Conservation (phyloP, 2,113 vertebrate species). For the Formicarius rufipectus region DNA sequence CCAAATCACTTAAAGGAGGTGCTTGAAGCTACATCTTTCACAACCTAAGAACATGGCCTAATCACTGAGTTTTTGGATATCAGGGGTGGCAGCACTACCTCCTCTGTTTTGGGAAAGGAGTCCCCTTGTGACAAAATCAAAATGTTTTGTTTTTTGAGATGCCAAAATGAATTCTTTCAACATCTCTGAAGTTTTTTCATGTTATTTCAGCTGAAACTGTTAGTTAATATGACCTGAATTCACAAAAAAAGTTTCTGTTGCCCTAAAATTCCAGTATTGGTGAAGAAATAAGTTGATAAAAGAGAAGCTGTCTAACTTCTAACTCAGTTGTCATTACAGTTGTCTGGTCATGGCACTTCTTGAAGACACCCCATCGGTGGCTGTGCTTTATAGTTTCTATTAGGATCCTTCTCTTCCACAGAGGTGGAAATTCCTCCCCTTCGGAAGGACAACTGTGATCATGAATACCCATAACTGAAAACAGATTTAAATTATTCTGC, state of each 20-base stretch:
- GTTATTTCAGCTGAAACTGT: conserved; percentile 51
- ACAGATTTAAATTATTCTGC: neutral
- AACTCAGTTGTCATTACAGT: neutral
- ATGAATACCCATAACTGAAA: neutral
- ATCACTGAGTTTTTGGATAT: conserved; percentile 54
- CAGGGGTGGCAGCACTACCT: conserved; percentile 59
- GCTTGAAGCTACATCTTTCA: conserved; percentile 55
- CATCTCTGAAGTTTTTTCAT: conserved; percentile 67
- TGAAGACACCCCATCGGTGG: neutral
- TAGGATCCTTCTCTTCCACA: neutral
- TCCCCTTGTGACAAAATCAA: conserved; percentile 67
- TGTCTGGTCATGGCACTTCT: neutral
- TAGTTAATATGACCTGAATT: conserved; percentile 64
- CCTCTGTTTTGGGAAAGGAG: conserved; percentile 59
- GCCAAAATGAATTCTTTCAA: conserved; percentile 63
- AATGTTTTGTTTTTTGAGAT: conserved; percentile 56
- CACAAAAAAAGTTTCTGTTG: conserved; percentile 31
- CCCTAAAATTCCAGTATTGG: conserved; percentile 20
- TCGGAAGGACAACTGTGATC: neutral
- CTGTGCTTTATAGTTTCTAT: neutral
- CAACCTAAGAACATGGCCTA: conserved; percentile 25
- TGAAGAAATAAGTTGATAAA: neutral
- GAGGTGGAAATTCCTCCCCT: neutral
- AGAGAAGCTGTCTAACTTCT: neutral
- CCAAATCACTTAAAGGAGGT: conserved; percentile 31